Evolutionary conservation across 92 coral and sea anemone species (phyloP), one percentile per base, ranked within the genome.

Genomic region (Epizoanthus scotinus): DNA sequence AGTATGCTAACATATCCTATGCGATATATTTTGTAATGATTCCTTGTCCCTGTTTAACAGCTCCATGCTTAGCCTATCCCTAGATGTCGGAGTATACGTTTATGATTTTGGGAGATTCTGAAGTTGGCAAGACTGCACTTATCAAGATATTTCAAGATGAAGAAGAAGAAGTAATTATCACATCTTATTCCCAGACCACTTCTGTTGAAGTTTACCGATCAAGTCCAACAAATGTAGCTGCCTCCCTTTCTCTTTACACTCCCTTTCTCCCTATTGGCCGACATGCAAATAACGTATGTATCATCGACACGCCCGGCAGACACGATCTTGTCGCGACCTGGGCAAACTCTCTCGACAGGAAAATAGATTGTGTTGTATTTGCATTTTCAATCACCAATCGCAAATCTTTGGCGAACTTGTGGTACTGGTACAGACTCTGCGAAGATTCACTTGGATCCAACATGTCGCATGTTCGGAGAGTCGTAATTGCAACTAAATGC

Each of bases 401-500:
- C 54, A 74, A 58, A 55, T 74, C 79, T 31, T 65, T 74, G 18
- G 67, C 79, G 28, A 74, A 74, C 44, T 21, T 74, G 54, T 58
- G 79, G 79, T 74, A 56, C 20, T 74, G 79, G 79, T 36, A 36
- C 26, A 65, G 28, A 74, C 52, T 74, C 5, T 74, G 42, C 24
- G 79, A 74, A 55, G 64, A 74, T 12, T 47, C 64, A 2, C 28
- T 28, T 2, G 67, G 67, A 12, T 24, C 55, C 13, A 57, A 55
- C 14, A 50, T 20, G 9, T 74, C 79, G n/a, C 20, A 2, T 6
- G 44, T 18, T 8, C 58, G 18, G 34, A 74, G 67, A n/a, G 10
- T 74, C 3, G 29, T 74, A 20, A 57, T 74, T 74, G 79, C 79
- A 55, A 74, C 79, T n/a, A 74, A 74, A 24, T 74, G 67, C 31